phyloP scores from a whole-genome alignment of 2,797 vertebrate species.

The Acanthurus tractus region DNA sequence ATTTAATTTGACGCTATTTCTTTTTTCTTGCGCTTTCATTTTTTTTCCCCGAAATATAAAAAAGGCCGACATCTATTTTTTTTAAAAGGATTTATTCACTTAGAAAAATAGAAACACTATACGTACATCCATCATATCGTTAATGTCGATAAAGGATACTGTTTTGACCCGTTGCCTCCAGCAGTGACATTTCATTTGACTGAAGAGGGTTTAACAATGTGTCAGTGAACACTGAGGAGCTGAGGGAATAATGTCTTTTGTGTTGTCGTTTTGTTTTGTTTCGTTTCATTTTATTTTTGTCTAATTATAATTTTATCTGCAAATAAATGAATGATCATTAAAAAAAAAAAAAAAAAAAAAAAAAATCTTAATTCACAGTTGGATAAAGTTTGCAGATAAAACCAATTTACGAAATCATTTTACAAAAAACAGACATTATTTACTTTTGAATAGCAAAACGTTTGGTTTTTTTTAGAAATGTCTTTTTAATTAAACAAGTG shows the following conservation, averaged over 20 bases:
- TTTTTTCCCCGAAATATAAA: neutral
- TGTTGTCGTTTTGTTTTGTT: constrained; percentile 47
- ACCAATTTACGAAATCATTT: neutral
- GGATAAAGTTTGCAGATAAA: neutral
- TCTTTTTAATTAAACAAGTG: neutral
- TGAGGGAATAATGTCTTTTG: constrained; percentile 47
- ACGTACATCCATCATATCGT: neutral
- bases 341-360: too few species aligned
- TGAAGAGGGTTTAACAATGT: constrained; percentile 73
- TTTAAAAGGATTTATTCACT: neutral
- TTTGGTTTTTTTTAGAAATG: too few species aligned
- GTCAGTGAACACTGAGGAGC: constrained; percentile 67
- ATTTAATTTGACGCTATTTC: constrained; percentile 32
- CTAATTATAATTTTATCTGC: constrained; percentile 40
- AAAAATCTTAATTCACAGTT: neutral
- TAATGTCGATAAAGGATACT: constrained; percentile 37
- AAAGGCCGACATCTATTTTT: neutral
- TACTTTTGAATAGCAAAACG: neutral
- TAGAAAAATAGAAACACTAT: neutral
- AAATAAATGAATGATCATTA: neutral
- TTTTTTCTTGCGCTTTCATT: neutral
- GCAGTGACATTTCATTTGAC: constrained; percentile 79
- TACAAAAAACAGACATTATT: too few species aligned
- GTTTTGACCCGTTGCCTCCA: constrained; percentile 75
- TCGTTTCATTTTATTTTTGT: neutral